Evolutionary conservation across 2,888 invertebrate genomes (phyloP), one percentile per base, ranked within the genome.

Genomic region (Clivina fossor): DNA sequence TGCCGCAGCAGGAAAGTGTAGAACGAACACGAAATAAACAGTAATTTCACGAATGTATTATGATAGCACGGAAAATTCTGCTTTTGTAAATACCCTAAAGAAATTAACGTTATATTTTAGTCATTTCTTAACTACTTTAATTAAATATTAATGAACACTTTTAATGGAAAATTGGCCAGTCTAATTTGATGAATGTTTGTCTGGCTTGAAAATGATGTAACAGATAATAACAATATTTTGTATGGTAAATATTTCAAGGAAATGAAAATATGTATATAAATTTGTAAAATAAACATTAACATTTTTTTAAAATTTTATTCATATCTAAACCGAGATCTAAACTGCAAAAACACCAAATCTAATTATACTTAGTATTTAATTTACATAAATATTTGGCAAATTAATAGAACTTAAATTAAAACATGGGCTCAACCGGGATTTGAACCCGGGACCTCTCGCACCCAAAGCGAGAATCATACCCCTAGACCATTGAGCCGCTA

Each of bases 391-490:
- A n/a, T n/a, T n/a, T n/a, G n/a, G n/a, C n/a, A n/a, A n/a, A n/a
- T n/a, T n/a, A n/a, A n/a, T n/a, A n/a, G n/a, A n/a, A n/a, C n/a
- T n/a, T n/a, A n/a, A n/a, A n/a, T n/a, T n/a, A n/a, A n/a, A n/a
- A n/a, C n/a, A n/a, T 59, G 71, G 69, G 71, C 72, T 73, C 72
- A 72, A 68, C 72, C 73, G 73, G 73, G 73, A 74, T 73, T 73
- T 72, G 72, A 73, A 73, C 71, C 72, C 73, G 73, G 72, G 73
- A 73, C 73, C 72, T 74, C 74, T 74, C 74, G 74, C 74, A 73
- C 74, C 73, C 73, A 71, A 74, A 74, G 73, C 73, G 73, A 74
- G 71, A 74, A 74, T 74, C 73, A 74, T 74, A 74, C 73, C 73
- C 73, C 74, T 74, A 74, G 73, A 74, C 74, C 73, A 74, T 69